A percentile compares a stretch with the other conserved stretches of the same genome.
These are phyloP conservation scores for Oscheius myriophilus DNA, from an alignment of 2,888 invertebrate species.

Conservation along the genomic window DNA sequence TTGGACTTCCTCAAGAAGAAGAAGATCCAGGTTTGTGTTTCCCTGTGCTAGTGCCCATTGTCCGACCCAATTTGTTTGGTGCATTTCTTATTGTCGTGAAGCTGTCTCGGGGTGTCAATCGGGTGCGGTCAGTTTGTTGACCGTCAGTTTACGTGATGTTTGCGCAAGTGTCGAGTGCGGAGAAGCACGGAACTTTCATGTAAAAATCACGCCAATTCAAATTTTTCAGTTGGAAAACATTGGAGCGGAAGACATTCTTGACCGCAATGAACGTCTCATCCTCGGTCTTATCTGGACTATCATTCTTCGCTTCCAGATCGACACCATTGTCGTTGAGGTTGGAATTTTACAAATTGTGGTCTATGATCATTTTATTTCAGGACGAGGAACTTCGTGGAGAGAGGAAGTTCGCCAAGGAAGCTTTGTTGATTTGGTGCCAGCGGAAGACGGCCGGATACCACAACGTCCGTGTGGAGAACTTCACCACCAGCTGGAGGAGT, in stretches of 20 bases:
- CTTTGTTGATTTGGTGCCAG: conserved; percentile 96
- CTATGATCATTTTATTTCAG: conserved; percentile 73
- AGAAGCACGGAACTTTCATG: conserved; percentile 14
- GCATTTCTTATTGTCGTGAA: conserved; percentile 19
- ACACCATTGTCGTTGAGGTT: conserved; percentile 95
- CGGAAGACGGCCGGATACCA: conserved; percentile 91
- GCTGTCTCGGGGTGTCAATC: conserved; percentile 33
- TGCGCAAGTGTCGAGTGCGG: conserved; percentile 29
- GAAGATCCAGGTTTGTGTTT: conserved; percentile 57
- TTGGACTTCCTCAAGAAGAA: conserved; percentile 70
- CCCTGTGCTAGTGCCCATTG: neutral
- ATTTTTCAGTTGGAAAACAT: conserved; percentile 87
- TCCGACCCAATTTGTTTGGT: neutral
- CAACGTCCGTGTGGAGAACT: conserved; percentile 73
- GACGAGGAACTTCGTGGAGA: conserved; percentile 96
- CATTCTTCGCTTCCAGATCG: conserved; percentile 97
- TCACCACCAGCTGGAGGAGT: conserved; percentile 87
- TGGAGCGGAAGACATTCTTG: conserved; percentile 98
- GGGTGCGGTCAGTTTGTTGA: conserved; percentile 30
- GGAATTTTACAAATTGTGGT: neutral
- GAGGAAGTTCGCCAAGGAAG: conserved; percentile 98
- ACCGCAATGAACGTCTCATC: conserved; percentile 94
- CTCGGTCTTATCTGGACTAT: conserved; percentile 99
- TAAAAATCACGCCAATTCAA: conserved; percentile 7
- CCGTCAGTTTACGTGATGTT: conserved; percentile 35